These are phyloP conservation scores for Drosophila kuntzei DNA, from an alignment of 2,888 invertebrate species.

Conservation along the genomic window DNA sequence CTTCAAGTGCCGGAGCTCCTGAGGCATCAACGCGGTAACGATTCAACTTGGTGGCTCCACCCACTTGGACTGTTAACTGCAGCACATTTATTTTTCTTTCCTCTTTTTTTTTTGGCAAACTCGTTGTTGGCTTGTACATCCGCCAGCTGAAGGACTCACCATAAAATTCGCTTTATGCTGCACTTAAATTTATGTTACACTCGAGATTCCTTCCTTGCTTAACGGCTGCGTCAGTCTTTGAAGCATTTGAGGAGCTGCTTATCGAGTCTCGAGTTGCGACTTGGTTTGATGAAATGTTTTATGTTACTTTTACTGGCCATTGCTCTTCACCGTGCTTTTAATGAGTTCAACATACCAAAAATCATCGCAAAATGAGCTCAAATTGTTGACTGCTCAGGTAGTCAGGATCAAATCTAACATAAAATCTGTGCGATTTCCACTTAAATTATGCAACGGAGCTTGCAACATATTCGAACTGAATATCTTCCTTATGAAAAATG, in stretches of 20 bases:
- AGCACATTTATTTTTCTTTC: slow-evolving; percentile 15
- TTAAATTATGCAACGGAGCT: slow-evolving; percentile 29
- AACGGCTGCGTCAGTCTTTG: slow-evolving; percentile 40
- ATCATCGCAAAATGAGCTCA: slow-evolving; percentile 47
- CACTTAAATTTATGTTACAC: slow-evolving; percentile 79
- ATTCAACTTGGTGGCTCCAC: slow-evolving; percentile 1
- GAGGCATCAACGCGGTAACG: slow-evolving; percentile 26
- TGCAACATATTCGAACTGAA: slow-evolving; percentile 6
- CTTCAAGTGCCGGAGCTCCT: slow-evolving; percentile 37
- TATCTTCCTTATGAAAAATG: not conserved
- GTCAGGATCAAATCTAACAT: not conserved
- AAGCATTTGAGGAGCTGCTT: slow-evolving; percentile 51
- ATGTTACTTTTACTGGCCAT: slow-evolving; percentile 61
- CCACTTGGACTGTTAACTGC: slow-evolving; percentile 24
- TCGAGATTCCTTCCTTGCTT: slow-evolving; percentile 64
- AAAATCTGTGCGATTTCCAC: slow-evolving; percentile 19
- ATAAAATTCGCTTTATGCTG: slow-evolving; percentile 75
- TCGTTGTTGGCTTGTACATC: slow-evolving; percentile 2
- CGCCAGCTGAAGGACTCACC: slow-evolving; percentile 36
- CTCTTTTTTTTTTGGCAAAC: slow-evolving; percentile 4
- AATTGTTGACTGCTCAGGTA: slow-evolving; percentile 34
- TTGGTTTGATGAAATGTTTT: slow-evolving; percentile 40
- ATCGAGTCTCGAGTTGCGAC: slow-evolving; percentile 41
- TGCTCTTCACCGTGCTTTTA: slow-evolving; percentile 45
- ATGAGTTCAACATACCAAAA: slow-evolving; percentile 47